A percentile compares a stretch with the other conserved stretches of the same genome.
These are phyloP conservation scores for Caenorhabditis doughertyi DNA, from an alignment of 2,888 invertebrate genomes.

Conservation along the genomic window DNA sequence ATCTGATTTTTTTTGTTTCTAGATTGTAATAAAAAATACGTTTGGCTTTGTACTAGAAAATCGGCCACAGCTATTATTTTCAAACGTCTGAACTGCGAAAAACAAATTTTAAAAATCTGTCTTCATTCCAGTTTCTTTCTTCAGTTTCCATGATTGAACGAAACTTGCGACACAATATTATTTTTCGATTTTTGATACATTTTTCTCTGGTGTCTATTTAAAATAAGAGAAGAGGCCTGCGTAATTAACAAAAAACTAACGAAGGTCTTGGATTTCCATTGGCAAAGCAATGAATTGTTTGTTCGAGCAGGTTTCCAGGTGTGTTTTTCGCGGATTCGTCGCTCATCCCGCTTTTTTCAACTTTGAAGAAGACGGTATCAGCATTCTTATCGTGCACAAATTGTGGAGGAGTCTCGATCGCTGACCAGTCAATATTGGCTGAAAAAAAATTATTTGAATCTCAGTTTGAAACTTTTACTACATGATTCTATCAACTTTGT, in stretches of 20 bases:
- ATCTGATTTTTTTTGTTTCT: too few species aligned
- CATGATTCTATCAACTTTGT: not conserved
- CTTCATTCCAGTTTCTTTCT: too few species aligned
- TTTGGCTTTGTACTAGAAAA: too few species aligned
- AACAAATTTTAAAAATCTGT: too few species aligned
- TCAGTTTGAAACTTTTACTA: not conserved
- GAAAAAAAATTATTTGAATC: not conserved
- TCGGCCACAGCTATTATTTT: too few species aligned
- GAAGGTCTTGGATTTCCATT: conserved; percentile 94
- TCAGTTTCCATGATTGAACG: too few species aligned
- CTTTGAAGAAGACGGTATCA: conserved; percentile 77
- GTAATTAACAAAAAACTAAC: conserved; percentile 86
- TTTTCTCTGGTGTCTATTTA: too few species aligned
- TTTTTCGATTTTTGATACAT: too few species aligned
- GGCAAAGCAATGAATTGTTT: conserved; percentile 95
- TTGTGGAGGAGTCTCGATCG: conserved; percentile 80
- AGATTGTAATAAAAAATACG: too few species aligned
- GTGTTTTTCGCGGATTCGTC: conserved; percentile 53
- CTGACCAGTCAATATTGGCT: conserved; percentile 70
- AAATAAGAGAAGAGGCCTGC: too few species aligned
- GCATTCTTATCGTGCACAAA: conserved; percentile 78
- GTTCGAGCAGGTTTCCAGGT: conserved; percentile 77
- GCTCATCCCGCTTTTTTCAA: conserved; percentile 71
- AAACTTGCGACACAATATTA: too few species aligned
- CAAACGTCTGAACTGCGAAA: too few species aligned